Percentiles rank a stretch among this genome's conserved stretches.
Evolutionary conservation across 1,140 invertebrate genomes (phyloP).

Genomic region (Ganaspis sp.): DNA sequence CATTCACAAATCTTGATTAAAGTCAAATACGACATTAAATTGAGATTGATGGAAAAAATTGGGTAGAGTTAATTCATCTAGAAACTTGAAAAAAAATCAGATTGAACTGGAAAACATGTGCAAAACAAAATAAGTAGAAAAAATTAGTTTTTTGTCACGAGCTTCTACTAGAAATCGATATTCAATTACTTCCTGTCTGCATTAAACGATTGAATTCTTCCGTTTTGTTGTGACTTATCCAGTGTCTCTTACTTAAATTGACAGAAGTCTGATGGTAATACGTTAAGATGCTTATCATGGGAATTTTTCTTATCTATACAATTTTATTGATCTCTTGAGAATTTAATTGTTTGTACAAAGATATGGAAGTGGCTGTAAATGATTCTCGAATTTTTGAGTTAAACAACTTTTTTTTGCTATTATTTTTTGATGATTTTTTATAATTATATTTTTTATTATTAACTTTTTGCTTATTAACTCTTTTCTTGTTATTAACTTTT

Average conservation of each 20-base stretch:
- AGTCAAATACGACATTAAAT: background rate
- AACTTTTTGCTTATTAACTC: no score
- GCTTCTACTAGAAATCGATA: slow-evolving; percentile 14
- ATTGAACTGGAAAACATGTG: background rate
- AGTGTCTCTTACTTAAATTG: background rate
- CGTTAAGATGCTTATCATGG: background rate
- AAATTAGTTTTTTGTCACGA: slow-evolving; percentile 8
- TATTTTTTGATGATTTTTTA: no score
- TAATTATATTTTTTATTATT: no score
- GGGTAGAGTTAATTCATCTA: background rate
- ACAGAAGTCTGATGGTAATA: background rate
- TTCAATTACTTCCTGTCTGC: slow-evolving; percentile 5
- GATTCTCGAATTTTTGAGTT: no score
- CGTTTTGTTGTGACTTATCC: background rate
- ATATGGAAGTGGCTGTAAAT: no score
- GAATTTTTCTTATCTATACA: no score
- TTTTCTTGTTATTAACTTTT: no score
- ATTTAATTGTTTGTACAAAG: no score
- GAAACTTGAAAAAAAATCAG: background rate
- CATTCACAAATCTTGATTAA: background rate
- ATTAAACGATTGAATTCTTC: slow-evolving; percentile 13
- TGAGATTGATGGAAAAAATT: background rate
- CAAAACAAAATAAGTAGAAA: background rate
- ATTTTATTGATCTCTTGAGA: no score
- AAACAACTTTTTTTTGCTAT: no score